Evolutionary conservation across 2,888 invertebrate species (phyloP).

Genomic region (Cephalotes varians): DNA sequence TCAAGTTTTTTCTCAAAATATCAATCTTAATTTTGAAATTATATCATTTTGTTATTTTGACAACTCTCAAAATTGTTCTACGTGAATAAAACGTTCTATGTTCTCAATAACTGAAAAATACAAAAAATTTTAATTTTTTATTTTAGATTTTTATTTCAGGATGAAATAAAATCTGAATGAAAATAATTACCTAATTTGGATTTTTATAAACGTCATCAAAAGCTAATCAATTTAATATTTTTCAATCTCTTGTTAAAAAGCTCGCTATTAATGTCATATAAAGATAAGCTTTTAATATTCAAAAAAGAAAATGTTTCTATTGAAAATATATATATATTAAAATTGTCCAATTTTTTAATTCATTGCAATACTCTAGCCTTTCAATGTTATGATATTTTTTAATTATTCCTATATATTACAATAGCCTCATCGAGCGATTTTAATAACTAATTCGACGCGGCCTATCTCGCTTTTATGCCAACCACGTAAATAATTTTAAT

Average conservation of each 20-base stretch:
- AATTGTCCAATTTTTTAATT: not conserved
- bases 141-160: not conserved
- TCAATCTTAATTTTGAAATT: not conserved
- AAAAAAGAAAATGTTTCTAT: not conserved
- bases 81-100: no score
- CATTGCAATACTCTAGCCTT: not conserved
- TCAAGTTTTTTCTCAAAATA: not conserved
- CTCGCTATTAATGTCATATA: not conserved
- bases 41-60: no score
- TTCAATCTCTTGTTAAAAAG: not conserved
- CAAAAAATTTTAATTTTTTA: not conserved
- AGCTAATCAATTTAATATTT: not conserved
- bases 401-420: not conserved
- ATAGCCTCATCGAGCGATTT: not conserved
- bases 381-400: no score
- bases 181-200: not conserved
- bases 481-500: conserved; percentile 42
- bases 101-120: not conserved
- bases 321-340: not conserved
- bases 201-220: not conserved
- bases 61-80: not conserved
- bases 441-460: not conserved
- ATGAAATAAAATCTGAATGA: no score
- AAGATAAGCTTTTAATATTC: not conserved
- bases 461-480: not conserved